Conservation (phyloP, 2,888 invertebrate genomes). For the Schizotus pectinicornis region DNA sequence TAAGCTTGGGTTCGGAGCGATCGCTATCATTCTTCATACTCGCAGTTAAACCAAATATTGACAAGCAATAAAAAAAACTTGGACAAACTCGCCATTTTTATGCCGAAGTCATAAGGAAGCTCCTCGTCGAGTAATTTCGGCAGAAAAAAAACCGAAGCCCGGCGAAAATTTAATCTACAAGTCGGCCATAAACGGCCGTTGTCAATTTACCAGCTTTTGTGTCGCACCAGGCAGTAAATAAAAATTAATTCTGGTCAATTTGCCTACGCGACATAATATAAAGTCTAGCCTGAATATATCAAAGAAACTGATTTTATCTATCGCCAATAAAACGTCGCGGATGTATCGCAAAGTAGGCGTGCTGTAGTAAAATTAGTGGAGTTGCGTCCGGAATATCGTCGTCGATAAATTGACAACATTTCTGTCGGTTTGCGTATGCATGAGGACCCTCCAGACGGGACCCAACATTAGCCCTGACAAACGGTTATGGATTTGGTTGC, state of each 20-base stretch:
- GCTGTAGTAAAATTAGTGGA: conserved; percentile 46
- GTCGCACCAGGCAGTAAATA: conserved; percentile 32
- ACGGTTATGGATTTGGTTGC: conserved; percentile 60
- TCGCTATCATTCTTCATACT: too few relatives aligned
- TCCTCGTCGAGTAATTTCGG: too few relatives aligned
- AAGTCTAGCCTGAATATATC: conserved; percentile 49
- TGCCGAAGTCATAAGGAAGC: too few relatives aligned
- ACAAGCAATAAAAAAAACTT: too few relatives aligned
- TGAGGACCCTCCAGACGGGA: conserved; percentile 40
- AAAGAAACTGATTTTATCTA: conserved; percentile 46
- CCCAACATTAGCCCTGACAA: conserved; percentile 57
- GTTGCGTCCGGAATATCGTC: conserved; percentile 46
- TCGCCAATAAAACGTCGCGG: conserved; percentile 52
- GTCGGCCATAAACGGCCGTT: too few relatives aligned
- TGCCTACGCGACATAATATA: conserved; percentile 36
- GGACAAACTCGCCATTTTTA: too few relatives aligned
- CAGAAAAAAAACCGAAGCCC: too few relatives aligned
- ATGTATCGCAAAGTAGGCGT: conserved; percentile 45
- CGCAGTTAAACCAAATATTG: too few relatives aligned
- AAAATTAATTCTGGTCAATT: conserved; percentile 46
- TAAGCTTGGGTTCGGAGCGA: too few relatives aligned
- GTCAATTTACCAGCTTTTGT: too few relatives aligned
- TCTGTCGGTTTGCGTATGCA: conserved; percentile 42
- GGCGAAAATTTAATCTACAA: too few relatives aligned
- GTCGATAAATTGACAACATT: conserved; percentile 47